Percentiles rank a stretch among this genome's conserved stretches.
phyloP scores from a whole-genome alignment of 37 sponge, comb jelly and placozoan species.

The Halichondria panicea region DNA sequence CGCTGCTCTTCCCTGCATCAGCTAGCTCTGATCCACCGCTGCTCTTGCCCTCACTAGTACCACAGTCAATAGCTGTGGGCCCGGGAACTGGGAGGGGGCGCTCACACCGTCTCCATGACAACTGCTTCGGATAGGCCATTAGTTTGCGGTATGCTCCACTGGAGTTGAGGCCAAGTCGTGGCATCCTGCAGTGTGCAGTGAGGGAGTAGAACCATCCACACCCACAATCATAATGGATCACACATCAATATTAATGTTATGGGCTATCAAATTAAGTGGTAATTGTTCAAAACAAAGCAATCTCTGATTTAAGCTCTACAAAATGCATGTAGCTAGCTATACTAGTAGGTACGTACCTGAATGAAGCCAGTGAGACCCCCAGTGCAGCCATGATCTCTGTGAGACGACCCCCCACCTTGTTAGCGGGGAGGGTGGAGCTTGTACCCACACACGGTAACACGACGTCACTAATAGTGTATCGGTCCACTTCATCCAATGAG shows the following conservation, averaged over 20 bases:
- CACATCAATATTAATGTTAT: background rate
- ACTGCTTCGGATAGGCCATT: constrained; percentile 23
- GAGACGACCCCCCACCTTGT: constrained; percentile 35
- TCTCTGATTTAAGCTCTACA: background rate
- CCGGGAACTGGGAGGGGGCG: background rate
- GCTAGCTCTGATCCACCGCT: background rate
- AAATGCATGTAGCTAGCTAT: background rate
- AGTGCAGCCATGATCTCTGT: constrained; percentile 16
- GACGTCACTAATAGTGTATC: constrained; percentile 51
- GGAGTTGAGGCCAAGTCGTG: background rate
- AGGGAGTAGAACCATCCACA: background rate
- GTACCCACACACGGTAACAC: constrained; percentile 54
- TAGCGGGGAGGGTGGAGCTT: constrained; percentile 20
- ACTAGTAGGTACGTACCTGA: constrained; percentile 31
- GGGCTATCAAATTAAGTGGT: too few species aligned
- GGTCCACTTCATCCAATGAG: constrained; percentile 1
- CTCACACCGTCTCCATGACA: constrained; percentile 23
- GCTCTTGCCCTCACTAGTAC: background rate
- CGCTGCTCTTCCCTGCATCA: background rate
- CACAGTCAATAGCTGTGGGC: too few species aligned
- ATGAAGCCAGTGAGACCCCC: constrained; percentile 25
- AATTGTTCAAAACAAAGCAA: too few species aligned
- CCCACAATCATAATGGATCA: background rate
- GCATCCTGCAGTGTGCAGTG: background rate
- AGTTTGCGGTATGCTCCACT: constrained; percentile 44